Conservation (phyloP, 2,797 vertebrate genomes). For the Eutrigla gurnardus region DNA sequence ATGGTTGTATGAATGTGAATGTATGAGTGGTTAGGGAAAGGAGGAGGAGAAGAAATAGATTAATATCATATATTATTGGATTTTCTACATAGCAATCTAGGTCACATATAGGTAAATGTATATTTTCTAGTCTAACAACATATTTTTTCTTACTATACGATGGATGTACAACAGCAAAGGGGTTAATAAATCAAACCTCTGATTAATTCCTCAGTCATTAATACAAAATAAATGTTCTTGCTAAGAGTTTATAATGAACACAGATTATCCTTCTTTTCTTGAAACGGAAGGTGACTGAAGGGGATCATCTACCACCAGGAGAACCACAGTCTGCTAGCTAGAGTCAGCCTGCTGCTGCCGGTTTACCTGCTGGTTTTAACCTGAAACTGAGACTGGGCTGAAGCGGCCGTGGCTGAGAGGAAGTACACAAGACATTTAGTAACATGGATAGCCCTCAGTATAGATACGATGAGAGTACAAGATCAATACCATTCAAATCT, state of each 20-base stretch:
- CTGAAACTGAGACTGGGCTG: slow-evolving; percentile 71
- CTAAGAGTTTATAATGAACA: neutral
- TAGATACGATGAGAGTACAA: neutral
- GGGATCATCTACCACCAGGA: slow-evolving; percentile 53
- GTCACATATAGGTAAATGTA: neutral
- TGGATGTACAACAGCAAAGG: neutral
- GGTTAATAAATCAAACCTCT: neutral
- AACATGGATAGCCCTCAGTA: neutral
- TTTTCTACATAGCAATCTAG: neutral
- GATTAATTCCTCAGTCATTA: neutral
- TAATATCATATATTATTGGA: slow-evolving; percentile 33
- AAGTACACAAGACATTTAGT: slow-evolving; percentile 67
- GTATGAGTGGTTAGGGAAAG: slow-evolving; percentile 21
- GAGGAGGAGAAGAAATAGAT: slow-evolving; percentile 35
- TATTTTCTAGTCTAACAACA: slow-evolving; percentile 3
- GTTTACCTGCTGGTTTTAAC: slow-evolving; percentile 84
- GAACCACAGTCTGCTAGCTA: slow-evolving; percentile 50
- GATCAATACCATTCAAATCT: neutral
- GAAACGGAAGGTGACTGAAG: slow-evolving; percentile 16
- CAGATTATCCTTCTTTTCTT: neutral
- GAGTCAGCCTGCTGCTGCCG: slow-evolving; percentile 25
- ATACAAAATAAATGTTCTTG: neutral
- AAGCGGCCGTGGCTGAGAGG: slow-evolving; percentile 71
- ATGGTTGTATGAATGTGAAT: slow-evolving; percentile 29
- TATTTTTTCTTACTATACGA: neutral